Evolutionary conservation across 2,113 vertebrate species (phyloP).

Genomic region (Solea solea): DNA sequence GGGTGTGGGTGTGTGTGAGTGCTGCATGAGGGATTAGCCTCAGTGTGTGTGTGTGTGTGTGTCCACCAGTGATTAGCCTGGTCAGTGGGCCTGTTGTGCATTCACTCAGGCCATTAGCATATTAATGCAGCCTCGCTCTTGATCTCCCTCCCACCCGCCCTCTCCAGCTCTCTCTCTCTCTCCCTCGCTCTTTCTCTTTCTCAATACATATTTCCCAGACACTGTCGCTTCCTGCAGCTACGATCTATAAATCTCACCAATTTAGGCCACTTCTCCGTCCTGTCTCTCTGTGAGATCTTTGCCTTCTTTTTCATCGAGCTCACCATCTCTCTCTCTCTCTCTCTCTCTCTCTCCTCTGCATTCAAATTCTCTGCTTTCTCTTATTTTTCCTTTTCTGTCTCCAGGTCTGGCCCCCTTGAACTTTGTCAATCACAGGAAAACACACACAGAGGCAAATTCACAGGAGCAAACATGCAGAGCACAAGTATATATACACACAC

Average conservation of each 20-base stretch:
- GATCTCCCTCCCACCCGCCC: slow-evolving; percentile 70
- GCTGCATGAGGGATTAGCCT: slow-evolving; percentile 8
- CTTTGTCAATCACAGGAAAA: slow-evolving; percentile 68
- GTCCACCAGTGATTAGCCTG: slow-evolving; percentile 84
- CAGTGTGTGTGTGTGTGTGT: slow-evolving; percentile 67
- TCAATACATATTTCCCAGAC: slow-evolving; percentile 68
- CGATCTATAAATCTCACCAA: slow-evolving; percentile 72
- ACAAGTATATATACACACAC: slow-evolving; percentile 20
- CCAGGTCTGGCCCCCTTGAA: slow-evolving; percentile 58
- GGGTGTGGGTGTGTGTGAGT: slow-evolving; percentile 42
- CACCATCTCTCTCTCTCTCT: slow-evolving; percentile 23
- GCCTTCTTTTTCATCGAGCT: slow-evolving; percentile 44
- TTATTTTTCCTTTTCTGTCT: slow-evolving; percentile 64
- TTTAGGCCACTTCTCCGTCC: slow-evolving; percentile 50
- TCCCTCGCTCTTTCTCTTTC: slow-evolving; percentile 49
- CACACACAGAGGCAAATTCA: slow-evolving; percentile 61
- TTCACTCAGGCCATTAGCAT: slow-evolving; percentile 82
- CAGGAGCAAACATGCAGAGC: slow-evolving; percentile 45
- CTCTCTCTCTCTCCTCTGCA: slow-evolving; percentile 49
- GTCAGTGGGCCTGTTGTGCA: slow-evolving; percentile 84
- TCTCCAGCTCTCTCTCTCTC: slow-evolving; percentile 46
- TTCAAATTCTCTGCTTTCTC: slow-evolving; percentile 65
- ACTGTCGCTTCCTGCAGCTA: slow-evolving; percentile 68
- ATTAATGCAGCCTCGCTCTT: slow-evolving; percentile 81
- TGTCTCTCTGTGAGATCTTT: slow-evolving; percentile 42